phyloP scores from a whole-genome alignment of 2,888 invertebrate genomes.

The Apoda limacodes region DNA sequence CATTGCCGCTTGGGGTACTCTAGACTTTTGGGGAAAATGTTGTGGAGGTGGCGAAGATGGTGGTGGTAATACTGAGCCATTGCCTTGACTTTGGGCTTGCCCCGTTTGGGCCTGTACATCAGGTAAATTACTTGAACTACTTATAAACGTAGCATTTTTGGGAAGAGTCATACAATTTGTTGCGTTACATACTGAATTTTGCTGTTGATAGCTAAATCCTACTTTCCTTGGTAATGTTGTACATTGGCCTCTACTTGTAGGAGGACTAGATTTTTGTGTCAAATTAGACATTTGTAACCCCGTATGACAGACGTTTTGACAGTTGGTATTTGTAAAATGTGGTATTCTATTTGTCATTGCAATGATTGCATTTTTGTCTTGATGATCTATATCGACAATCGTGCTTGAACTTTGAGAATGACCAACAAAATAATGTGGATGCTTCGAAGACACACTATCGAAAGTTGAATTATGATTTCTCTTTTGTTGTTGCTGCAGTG shows the following conservation, averaged over 20 bases:
- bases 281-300: slow-evolving; percentile 69
- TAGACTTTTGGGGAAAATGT: slow-evolving; percentile 60
- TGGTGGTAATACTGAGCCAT: slow-evolving; percentile 41
- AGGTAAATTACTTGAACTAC: slow-evolving; percentile 52
- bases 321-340: slow-evolving; percentile 57
- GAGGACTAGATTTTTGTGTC: slow-evolving; percentile 55
- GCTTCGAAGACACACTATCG: slow-evolving; percentile 74
- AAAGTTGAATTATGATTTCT: slow-evolving; percentile 67
- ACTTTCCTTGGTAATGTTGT: slow-evolving; percentile 63
- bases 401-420: slow-evolving; percentile 85
- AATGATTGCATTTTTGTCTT: slow-evolving; percentile 70
- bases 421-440: slow-evolving; percentile 82
- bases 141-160: slow-evolving; percentile 68
- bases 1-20: slow-evolving; percentile 85
- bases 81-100: slow-evolving; percentile 50
- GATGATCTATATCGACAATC: slow-evolving; percentile 87
- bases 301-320: slow-evolving; percentile 70
- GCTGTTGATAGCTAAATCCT: slow-evolving; percentile 54
- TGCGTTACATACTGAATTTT: slow-evolving; percentile 56
- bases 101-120: slow-evolving; percentile 64
- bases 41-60: slow-evolving; percentile 54
- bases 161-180: slow-evolving; percentile 72
- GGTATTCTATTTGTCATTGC: slow-evolving; percentile 63
- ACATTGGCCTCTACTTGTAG: slow-evolving; percentile 53
- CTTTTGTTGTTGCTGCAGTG: slow-evolving; percentile 78